These are phyloP conservation scores for Aulostomus chinensis DNA, from an alignment of 2,797 vertebrate species.

Conservation along the genomic window DNA sequence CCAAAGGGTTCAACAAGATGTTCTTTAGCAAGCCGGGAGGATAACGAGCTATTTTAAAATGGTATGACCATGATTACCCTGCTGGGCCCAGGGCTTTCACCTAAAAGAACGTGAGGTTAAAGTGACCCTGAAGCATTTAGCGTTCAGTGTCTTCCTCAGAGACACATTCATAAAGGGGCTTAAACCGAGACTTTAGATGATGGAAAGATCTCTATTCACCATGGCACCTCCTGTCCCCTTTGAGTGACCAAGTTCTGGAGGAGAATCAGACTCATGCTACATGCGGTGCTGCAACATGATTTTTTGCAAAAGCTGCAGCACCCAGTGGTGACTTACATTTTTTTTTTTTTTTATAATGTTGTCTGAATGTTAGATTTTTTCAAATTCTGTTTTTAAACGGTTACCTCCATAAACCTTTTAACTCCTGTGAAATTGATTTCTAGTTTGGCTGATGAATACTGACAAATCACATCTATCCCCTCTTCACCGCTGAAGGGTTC, in stretches of 20 bases:
- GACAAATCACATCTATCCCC: too few species aligned
- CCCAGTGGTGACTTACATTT: slow-evolving; percentile 12
- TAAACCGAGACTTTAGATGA: slow-evolving; percentile 11
- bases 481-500: too few species aligned
- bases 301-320: slow-evolving; percentile 14
- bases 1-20: slow-evolving; percentile 25
- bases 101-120: slow-evolving; percentile 10
- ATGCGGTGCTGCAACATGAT: slow-evolving; percentile 52
- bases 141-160: slow-evolving; percentile 40
- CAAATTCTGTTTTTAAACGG: too few species aligned
- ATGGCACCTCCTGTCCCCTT: background rate
- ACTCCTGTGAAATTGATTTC: too few species aligned
- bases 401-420: too few species aligned
- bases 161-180: slow-evolving; percentile 28
- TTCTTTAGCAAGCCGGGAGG: slow-evolving; percentile 6
- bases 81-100: background rate
- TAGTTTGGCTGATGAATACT: background rate
- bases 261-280: slow-evolving; percentile 18
- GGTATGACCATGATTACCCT: slow-evolving; percentile 8
- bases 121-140: slow-evolving; percentile 11
- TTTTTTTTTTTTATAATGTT: slow-evolving; percentile 6
- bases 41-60: background rate
- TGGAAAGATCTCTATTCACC: background rate
- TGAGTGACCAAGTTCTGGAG: slow-evolving; percentile 5
- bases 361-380: too few species aligned